Evolutionary conservation across 2,797 vertebrate genomes (phyloP).

Genomic region (Sparus aurata): DNA sequence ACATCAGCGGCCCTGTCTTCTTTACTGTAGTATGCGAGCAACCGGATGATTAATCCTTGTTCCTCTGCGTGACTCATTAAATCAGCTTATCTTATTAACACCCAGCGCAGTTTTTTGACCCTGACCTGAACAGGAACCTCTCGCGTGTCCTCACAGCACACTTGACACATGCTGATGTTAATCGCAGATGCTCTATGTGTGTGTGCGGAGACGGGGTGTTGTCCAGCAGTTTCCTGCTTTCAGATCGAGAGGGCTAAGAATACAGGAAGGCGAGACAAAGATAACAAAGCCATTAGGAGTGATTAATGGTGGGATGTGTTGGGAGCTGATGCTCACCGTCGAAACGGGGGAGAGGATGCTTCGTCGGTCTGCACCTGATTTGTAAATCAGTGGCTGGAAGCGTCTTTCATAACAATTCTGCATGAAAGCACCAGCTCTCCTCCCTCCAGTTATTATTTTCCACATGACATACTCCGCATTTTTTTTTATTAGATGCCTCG

Average conservation of each 20-base stretch:
- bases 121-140: slow-evolving; percentile 12
- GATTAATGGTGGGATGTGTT: slow-evolving; percentile 15
- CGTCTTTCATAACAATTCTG: neutral
- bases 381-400: slow-evolving; percentile 4
- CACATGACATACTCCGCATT: slow-evolving; percentile 57
- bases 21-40: neutral
- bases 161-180: slow-evolving; percentile 44
- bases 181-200: slow-evolving; percentile 47
- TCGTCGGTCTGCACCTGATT: neutral
- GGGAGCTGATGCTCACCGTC: no score
- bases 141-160: neutral
- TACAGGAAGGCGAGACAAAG: slow-evolving; percentile 47
- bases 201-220: slow-evolving; percentile 15
- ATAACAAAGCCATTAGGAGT: slow-evolving; percentile 42
- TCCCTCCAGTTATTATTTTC: slow-evolving; percentile 40
- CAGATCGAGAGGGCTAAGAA: slow-evolving; percentile 2
- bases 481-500: slow-evolving; percentile 56
- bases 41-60: neutral
- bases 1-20: neutral
- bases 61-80: neutral
- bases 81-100: slow-evolving; percentile 10
- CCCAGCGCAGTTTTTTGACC: slow-evolving; percentile 3
- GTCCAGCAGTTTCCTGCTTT: slow-evolving; percentile 41
- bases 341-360: neutral
- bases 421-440: slow-evolving; percentile 17